phyloP scores from a whole-genome alignment of 53 echinoderm and acorn worm genomes.

The Stichopus horrens region DNA sequence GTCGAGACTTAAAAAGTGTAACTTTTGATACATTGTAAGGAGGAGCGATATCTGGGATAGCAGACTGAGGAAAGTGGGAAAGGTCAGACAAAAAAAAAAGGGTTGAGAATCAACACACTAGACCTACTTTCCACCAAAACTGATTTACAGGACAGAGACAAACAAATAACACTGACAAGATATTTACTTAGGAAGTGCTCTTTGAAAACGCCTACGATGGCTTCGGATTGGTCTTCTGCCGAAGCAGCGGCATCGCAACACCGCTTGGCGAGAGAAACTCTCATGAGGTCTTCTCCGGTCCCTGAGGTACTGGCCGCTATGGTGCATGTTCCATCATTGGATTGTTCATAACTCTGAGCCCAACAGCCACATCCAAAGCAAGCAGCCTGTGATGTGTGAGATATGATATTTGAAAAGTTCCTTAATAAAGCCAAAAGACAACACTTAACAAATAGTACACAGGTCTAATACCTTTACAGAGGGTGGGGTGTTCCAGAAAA shows the following conservation, averaged over 20 bases:
- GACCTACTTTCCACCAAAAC: no score
- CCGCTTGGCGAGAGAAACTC: constrained; percentile 67
- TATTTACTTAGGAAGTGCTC: constrained; percentile 69
- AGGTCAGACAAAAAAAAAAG: no score
- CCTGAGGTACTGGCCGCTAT: constrained; percentile 85
- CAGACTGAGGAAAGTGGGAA: no score
- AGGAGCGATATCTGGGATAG: no score
- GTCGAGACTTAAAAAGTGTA: no score
- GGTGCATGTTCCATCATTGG: constrained; percentile 38
- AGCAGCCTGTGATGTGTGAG: constrained; percentile 57
- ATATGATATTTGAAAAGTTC: not conserved
- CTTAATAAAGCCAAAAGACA: not conserved
- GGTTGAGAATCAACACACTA: no score
- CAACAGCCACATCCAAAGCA: constrained; percentile 95
- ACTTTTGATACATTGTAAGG: no score
- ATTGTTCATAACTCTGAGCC: constrained; percentile 62
- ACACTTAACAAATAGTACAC: not conserved
- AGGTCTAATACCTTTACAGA: no score
- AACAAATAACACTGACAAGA: no score
- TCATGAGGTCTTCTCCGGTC: constrained; percentile 84
- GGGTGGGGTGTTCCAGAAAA: no score
- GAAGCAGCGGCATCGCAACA: constrained; percentile 61
- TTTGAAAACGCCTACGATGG: constrained; percentile 58
- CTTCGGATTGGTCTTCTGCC: constrained; percentile 55
- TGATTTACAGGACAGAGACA: no score